These are phyloP conservation scores for Leguminivora glycinivorella DNA, from an alignment of 1,140 invertebrate genomes.

Conservation along the genomic window DNA sequence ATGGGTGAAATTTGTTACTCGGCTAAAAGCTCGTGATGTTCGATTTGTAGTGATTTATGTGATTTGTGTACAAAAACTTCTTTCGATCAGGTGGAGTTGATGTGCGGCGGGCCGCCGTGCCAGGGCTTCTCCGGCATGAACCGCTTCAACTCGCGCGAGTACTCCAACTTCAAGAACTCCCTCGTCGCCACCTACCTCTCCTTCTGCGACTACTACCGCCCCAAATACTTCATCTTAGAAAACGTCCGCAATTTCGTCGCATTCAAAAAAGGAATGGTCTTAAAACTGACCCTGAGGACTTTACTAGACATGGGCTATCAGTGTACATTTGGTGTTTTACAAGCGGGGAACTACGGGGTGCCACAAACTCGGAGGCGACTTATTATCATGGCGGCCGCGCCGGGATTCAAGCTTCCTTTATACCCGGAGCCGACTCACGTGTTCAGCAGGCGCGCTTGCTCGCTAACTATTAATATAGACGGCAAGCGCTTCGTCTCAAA, in stretches of 20 bases:
- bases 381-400: constrained; percentile 91
- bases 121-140: constrained; percentile 96
- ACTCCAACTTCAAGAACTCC: constrained; percentile 94
- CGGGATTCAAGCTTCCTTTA: constrained; percentile 87
- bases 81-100: constrained; percentile 78
- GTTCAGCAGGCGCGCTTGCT: constrained; percentile 86
- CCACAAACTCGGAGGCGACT: constrained; percentile 89
- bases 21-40: no score
- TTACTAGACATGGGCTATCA: constrained; percentile 93
- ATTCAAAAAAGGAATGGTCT: constrained; percentile 88
- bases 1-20: no score
- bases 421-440: constrained; percentile 91
- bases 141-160: constrained; percentile 91
- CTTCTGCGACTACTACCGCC: constrained; percentile 93
- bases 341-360: constrained; percentile 93
- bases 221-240: constrained; percentile 91
- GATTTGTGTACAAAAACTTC: no score
- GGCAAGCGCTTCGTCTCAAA: constrained; percentile 80
- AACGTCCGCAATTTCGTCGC: constrained; percentile 93
- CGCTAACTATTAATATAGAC: constrained; percentile 86
- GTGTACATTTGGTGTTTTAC: constrained; percentile 91
- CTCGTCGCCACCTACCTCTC: constrained; percentile 91
- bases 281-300: constrained; percentile 89
- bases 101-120: constrained; percentile 95
- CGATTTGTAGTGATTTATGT: no score